Percentiles rank a stretch among this genome's conserved stretches.
These are phyloP conservation scores for Physocephala rufipes DNA, from an alignment of 2,888 invertebrate genomes.

Conservation along the genomic window DNA sequence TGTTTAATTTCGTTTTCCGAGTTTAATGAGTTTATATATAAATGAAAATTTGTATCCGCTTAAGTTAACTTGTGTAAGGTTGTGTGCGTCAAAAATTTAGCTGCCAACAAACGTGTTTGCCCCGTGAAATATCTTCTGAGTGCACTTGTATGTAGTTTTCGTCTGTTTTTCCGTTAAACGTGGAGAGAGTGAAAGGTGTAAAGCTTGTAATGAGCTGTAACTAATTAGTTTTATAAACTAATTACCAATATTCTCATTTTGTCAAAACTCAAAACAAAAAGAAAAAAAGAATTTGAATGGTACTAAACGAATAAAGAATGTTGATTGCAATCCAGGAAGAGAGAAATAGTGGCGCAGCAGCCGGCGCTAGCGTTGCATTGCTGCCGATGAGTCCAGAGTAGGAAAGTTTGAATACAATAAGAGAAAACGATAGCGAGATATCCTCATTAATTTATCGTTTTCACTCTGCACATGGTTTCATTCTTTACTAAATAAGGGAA, in stretches of 20 bases:
- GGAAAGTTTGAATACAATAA: too few species aligned
- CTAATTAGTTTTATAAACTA: neutral
- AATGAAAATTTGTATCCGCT: neutral
- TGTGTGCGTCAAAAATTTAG: slow-evolving; percentile 2
- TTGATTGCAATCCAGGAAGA: slow-evolving; percentile 26
- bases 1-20: slow-evolving; percentile 2
- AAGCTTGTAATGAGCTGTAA: neutral
- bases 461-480: neutral
- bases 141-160: slow-evolving; percentile 14
- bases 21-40: neutral
- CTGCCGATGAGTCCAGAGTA: too few species aligned
- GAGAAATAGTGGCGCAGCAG: slow-evolving; percentile 3
- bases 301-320: slow-evolving; percentile 1
- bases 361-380: neutral
- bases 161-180: slow-evolving; percentile 4
- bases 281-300: neutral
- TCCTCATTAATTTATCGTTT: neutral
- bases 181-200: slow-evolving; percentile 21
- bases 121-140: slow-evolving; percentile 19
- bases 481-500: neutral
- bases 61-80: neutral
- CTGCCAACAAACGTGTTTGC: slow-evolving; percentile 31
- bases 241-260: neutral
- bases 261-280: neutral
- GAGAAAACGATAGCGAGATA: too few species aligned